phyloP scores from a whole-genome alignment of 2,888 invertebrate genomes.

The Tholera decimalis region DNA sequence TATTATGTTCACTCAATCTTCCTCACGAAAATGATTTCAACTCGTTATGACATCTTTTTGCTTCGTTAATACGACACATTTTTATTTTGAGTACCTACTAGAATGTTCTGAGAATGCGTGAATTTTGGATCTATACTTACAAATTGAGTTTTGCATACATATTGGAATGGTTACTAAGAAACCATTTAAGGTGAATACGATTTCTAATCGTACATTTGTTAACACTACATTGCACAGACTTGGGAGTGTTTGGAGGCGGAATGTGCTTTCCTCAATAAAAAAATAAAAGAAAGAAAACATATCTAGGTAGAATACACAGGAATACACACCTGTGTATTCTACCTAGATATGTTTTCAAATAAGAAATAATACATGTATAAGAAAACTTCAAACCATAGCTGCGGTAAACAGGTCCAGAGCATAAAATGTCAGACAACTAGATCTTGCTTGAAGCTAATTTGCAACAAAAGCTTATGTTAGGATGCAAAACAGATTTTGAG shows the following conservation, averaged over 20 bases:
- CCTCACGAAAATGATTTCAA: conserved; percentile 32
- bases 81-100: neutral
- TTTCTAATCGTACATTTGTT: neutral
- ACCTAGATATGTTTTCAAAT: too few species aligned
- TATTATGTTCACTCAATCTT: conserved; percentile 59
- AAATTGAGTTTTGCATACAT: neutral
- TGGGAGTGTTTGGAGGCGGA: neutral
- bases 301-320: too few species aligned
- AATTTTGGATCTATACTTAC: neutral
- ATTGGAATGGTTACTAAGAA: neutral
- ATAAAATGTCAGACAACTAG: too few species aligned
- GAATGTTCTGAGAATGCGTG: neutral
- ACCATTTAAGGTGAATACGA: neutral
- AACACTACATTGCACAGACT: neutral
- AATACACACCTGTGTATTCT: too few species aligned
- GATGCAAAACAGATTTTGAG: too few species aligned
- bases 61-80: neutral
- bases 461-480: too few species aligned
- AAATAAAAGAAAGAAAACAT: too few species aligned
- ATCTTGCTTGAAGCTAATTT: too few species aligned
- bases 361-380: too few species aligned
- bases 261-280: too few species aligned
- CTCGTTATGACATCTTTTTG: conserved; percentile 24
- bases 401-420: neutral
- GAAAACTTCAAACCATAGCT: neutral